phyloP scores from a whole-genome alignment of 2,113 vertebrate genomes.

The Ochotona curzoniae region DNA sequence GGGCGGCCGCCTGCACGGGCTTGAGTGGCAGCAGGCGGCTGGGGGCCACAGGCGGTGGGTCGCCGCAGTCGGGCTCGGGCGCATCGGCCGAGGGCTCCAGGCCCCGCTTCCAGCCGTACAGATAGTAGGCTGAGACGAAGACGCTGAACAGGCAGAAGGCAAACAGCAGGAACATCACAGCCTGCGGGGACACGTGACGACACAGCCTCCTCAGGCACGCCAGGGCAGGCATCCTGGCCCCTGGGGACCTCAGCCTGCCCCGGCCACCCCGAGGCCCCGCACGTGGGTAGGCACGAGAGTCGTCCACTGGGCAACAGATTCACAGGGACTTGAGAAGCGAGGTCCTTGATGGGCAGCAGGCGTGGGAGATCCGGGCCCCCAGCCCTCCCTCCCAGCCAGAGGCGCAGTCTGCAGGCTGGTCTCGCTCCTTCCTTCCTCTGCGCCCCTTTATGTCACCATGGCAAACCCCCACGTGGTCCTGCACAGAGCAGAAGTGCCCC shows the following conservation, averaged over 20 bases:
- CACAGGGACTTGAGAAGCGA: constrained; percentile 77
- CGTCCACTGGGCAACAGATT: constrained; percentile 82
- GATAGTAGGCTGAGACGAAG: constrained; percentile 97
- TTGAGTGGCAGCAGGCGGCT: constrained; percentile 92
- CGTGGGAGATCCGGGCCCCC: constrained; percentile 19
- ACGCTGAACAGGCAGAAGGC: constrained; percentile 97
- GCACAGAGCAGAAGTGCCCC: constrained; percentile 84
- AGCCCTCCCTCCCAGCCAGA: constrained; percentile 77
- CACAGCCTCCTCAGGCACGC: constrained; percentile 93
- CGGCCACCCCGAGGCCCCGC: constrained; percentile 66
- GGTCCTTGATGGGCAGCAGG: constrained; percentile 64
- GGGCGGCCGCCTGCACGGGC: constrained; percentile 86
- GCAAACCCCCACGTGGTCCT: constrained; percentile 90
- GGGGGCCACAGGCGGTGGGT: constrained; percentile 91
- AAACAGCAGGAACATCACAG: constrained; percentile 95
- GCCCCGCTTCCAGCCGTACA: constrained; percentile 97
- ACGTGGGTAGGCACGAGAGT: constrained; percentile 24
- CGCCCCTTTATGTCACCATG: constrained; percentile 98
- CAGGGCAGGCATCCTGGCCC: constrained; percentile 89
- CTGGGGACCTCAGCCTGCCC: constrained; percentile 77
- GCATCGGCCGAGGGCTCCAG: constrained; percentile 93
- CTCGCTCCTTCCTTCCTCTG: constrained; percentile 83
- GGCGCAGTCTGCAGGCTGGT: constrained; percentile 74
- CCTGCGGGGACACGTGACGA: constrained; percentile 96
- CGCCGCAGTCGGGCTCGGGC: constrained; percentile 87